Conservation (phyloP, 2,113 vertebrate species). For the Furnarius figulus region DNA sequence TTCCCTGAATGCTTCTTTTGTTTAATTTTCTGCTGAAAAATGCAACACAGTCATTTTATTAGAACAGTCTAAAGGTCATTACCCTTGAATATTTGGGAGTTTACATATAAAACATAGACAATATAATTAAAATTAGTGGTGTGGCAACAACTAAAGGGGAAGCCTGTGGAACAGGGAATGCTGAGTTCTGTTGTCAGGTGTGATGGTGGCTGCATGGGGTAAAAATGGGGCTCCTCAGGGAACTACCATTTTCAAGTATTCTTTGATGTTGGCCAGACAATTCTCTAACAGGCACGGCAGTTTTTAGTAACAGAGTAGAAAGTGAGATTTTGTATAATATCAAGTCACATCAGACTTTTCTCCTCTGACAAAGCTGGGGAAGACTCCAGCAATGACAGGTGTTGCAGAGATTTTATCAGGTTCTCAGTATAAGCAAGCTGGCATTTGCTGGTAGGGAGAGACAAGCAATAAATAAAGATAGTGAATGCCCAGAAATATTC, state of each 20-base stretch:
- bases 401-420: not conserved
- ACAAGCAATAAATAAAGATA: not conserved
- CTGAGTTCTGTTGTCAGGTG: not conserved
- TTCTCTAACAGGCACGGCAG: not conserved
- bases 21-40: not conserved
- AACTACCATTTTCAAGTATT: not conserved
- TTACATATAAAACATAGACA: not conserved
- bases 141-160: too few relatives aligned
- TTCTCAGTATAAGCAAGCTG: not conserved
- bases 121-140: not conserved
- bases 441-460: not conserved
- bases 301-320: not conserved
- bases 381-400: not conserved
- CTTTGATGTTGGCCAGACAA: not conserved
- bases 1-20: not conserved
- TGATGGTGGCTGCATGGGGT: not conserved
- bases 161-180: not conserved
- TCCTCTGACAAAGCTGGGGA: not conserved
- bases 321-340: not conserved
- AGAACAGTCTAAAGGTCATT: not conserved
- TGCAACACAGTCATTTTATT: not conserved
- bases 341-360: not conserved
- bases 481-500: not conserved
- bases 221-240: not conserved
- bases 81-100: not conserved